These are phyloP conservation scores for Rhopalosiphum padi DNA, from an alignment of 1,140 invertebrate genomes.

Conservation along the genomic window DNA sequence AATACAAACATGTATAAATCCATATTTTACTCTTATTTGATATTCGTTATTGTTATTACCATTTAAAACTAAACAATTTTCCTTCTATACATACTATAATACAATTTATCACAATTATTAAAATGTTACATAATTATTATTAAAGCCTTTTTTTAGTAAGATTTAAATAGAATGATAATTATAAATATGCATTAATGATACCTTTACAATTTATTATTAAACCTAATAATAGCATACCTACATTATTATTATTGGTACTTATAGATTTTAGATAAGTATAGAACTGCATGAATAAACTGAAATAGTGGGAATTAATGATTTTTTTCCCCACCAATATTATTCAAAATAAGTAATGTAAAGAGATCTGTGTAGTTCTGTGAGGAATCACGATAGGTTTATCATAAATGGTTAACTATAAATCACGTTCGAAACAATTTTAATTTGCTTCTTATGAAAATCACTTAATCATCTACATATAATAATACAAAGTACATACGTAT, in stretches of 20 bases:
- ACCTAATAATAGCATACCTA: not conserved
- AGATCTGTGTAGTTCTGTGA: not conserved
- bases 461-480: constrained; percentile 32
- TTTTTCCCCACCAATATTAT: not conserved
- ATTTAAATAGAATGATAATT: not conserved
- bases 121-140: not conserved
- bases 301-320: not conserved
- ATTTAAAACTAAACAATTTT: not conserved
- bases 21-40: not conserved
- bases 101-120: not conserved
- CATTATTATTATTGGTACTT: not conserved
- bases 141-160: not conserved
- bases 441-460: not conserved
- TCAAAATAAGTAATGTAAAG: not conserved
- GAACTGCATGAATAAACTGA: not conserved
- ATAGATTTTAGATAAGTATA: not conserved
- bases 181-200: not conserved
- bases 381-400: not conserved
- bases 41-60: not conserved
- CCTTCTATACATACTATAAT: not conserved
- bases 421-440: constrained; percentile 1
- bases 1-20: not conserved
- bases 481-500: not conserved
- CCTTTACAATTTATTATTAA: not conserved
- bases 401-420: not conserved